Percentiles rank a stretch among this genome's conserved stretches.
Evolutionary conservation across 2,113 vertebrate species (phyloP).

Genomic region (Nettapus auritus): DNA sequence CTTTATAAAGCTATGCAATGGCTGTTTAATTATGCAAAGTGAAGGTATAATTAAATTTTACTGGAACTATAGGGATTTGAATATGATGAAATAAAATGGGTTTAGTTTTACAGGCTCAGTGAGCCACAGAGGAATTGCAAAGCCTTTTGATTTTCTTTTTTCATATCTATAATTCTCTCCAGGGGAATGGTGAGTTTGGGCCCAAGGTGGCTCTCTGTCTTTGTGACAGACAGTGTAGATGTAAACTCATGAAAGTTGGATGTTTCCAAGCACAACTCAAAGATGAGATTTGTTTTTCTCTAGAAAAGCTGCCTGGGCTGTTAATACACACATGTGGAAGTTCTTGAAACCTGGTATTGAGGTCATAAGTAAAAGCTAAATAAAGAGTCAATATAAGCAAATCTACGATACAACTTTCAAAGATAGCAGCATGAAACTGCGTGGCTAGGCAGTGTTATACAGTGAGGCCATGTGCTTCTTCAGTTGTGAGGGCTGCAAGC

Average conservation of each 20-base stretch:
- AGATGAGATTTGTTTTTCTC: neutral
- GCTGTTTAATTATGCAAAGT: constrained; percentile 69
- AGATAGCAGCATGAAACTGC: neutral
- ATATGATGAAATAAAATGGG: constrained; percentile 63
- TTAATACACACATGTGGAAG: neutral
- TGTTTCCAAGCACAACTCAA: neutral
- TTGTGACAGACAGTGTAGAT: neutral
- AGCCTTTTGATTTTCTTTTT: constrained; percentile 25
- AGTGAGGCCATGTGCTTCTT: neutral
- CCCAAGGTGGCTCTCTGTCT: neutral
- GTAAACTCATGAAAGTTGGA: neutral
- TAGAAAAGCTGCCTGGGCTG: neutral
- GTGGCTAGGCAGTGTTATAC: neutral
- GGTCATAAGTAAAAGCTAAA: neutral
- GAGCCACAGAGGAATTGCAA: constrained; percentile 4
- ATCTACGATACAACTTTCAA: neutral
- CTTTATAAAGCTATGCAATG: constrained; percentile 52
- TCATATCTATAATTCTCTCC: neutral
- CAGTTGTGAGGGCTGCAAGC: fast-evolving
- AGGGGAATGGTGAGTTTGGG: neutral
- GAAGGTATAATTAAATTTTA: constrained; percentile 69
- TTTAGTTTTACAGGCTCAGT: constrained; percentile 53
- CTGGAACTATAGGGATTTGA: constrained; percentile 63
- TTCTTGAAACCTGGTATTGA: neutral
- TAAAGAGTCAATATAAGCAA: neutral